Base-by-base conservation (phyloP, 2,888 invertebrate species). In the Calliopum simillimum region DNA sequence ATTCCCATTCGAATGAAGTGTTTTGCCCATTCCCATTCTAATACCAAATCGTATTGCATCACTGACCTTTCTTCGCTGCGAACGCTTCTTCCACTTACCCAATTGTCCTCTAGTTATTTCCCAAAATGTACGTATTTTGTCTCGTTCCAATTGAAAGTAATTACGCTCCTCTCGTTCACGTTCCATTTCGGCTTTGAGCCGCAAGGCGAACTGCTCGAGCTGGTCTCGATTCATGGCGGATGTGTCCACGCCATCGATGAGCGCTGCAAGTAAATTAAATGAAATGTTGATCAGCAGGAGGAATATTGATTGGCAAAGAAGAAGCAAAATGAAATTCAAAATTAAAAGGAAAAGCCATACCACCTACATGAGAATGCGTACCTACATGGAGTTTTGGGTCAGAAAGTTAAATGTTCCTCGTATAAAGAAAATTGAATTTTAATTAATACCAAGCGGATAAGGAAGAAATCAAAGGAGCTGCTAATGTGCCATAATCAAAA, bases 41-140 rank as follows among this genome's bases (percentile, higher is more conserved):
- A 33, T 2, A 33, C 8, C 33, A 5, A 33, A 33, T 59, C 59
- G 43, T 21, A 16, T 47, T 63, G 19, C 49, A 16, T 47, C 63
- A 8, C 47, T 11, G 11, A 23, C 47, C 16, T 11, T 16, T 8
- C 33, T 16, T 8, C 25, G n/a, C 41, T 14, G 6, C 11, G 3
- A 25, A 56, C 33, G 33, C 25, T 3, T 49, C 47, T n/a, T 51
- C 23, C 43, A 76, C 78, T 96, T 95, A 80, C 97, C 95, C 53
- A 97, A 87, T 82, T 98, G 95, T 78, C 94, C 92, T 76, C 95
- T 90, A 0, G 97, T 94, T 68, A 98, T 96, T 86, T 98, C 97
- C 98, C 98, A 98, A 84, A 97, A 97, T 4, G 95, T 95, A 76
- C 96, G 90, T 16, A 98, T 89, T 87, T 97, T 97, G 84, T 98